These are phyloP conservation scores for Ferdinandea cuprea DNA, from an alignment of 2,888 invertebrate species.

Conservation along the genomic window DNA sequence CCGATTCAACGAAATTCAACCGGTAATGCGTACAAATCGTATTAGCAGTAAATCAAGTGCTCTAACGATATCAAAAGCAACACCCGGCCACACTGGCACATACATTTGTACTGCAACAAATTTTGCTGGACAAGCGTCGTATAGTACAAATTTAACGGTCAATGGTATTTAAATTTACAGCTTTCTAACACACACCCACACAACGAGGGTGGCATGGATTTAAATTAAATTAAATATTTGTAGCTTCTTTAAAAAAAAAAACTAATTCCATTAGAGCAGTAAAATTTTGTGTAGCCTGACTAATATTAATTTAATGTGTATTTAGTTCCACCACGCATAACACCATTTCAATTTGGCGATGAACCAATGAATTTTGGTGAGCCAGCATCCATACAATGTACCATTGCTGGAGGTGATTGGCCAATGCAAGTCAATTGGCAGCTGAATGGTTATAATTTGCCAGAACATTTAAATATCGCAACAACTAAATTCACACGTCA, in stretches of 20 bases:
- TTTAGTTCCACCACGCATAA: conserved; percentile 89
- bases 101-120: conserved; percentile 86
- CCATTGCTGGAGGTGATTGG: conserved; percentile 84
- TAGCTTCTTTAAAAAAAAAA: too few relatives aligned
- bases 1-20: conserved; percentile 77
- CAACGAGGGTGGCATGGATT: conserved; percentile 60
- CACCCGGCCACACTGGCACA: conserved; percentile 86
- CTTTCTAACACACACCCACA: conserved; percentile 27
- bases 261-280: conserved; percentile 29
- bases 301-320: conserved; percentile 35
- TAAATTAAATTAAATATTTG: conserved; percentile 23
- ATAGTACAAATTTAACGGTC: conserved; percentile 85
- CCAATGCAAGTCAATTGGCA: conserved; percentile 85
- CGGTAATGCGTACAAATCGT: conserved; percentile 84
- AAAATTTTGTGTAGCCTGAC: conserved; percentile 49
- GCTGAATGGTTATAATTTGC: conserved; percentile 83
- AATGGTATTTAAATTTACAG: conserved; percentile 83
- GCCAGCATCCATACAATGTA: conserved; percentile 86
- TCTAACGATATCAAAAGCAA: conserved; percentile 85
- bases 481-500: conserved; percentile 77
- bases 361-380: conserved; percentile 90
- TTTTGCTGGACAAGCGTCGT: conserved; percentile 84
- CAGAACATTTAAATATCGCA: conserved; percentile 76
- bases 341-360: conserved; percentile 89
- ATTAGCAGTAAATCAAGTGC: conserved; percentile 87